These are phyloP conservation scores for Leptonema lineaticorne DNA, from an alignment of 1,140 invertebrate genomes.

Conservation along the genomic window DNA sequence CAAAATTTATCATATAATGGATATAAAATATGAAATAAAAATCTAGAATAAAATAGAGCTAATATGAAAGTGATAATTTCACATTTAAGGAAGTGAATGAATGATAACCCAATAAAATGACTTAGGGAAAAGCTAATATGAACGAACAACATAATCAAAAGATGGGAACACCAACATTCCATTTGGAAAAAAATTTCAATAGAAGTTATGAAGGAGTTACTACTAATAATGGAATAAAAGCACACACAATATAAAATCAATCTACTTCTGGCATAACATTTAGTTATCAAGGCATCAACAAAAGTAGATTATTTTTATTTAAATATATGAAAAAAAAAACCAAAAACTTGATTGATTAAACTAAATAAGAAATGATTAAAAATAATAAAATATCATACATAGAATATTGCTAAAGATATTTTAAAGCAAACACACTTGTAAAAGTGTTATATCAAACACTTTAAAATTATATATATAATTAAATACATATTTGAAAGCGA, in stretches of 20 bases:
- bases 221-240: too few relatives aligned
- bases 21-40: not conserved
- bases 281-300: too few relatives aligned
- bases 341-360: too few relatives aligned
- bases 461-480: not conserved
- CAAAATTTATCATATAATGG: not conserved
- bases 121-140: not conserved
- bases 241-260: too few relatives aligned
- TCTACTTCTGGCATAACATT: too few relatives aligned
- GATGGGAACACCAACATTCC: constrained; percentile 56
- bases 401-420: too few relatives aligned
- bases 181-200: constrained; percentile 47
- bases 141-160: constrained; percentile 1
- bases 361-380: too few relatives aligned
- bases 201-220: too few relatives aligned
- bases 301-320: too few relatives aligned
- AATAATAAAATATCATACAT: too few relatives aligned
- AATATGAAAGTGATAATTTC: not conserved
- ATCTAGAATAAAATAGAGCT: not conserved
- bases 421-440: not conserved
- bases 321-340: not conserved
- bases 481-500: not conserved
- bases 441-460: not conserved
- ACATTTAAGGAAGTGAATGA: constrained; percentile 19
- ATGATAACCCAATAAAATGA: constrained; percentile 7